phyloP scores from a whole-genome alignment of 1,140 invertebrate genomes.

The Trissolcus basalis region DNA sequence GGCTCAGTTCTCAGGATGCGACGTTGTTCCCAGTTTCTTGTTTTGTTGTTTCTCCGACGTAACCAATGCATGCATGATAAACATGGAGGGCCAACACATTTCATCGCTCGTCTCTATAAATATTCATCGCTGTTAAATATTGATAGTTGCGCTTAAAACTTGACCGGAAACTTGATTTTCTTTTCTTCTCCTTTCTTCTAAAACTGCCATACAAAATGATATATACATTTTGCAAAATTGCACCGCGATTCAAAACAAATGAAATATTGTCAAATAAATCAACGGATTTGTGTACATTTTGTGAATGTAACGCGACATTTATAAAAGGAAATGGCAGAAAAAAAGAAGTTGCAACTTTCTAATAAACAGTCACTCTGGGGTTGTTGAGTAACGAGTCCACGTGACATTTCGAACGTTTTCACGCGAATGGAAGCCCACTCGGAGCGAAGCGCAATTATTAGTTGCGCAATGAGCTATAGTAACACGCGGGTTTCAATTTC shows the following conservation, averaged over 20 bases:
- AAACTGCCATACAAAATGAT: too few species aligned
- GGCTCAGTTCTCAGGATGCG: conserved; percentile 56
- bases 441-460: conserved; percentile 37
- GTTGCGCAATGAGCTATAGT: conserved; percentile 15
- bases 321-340: conserved; percentile 10
- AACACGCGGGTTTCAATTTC: conserved; percentile 45
- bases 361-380: conserved; percentile 43
- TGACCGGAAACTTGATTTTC: too few species aligned
- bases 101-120: conserved; percentile 4
- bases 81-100: conserved; percentile 3
- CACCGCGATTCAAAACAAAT: too few species aligned
- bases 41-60: conserved; percentile 15
- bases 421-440: not conserved
- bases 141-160: not conserved
- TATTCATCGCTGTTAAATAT: not conserved
- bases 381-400: conserved; percentile 45
- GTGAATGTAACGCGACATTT: conserved; percentile 64
- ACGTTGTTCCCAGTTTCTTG: conserved; percentile 40
- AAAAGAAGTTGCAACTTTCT: conserved; percentile 55
- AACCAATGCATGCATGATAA: conserved; percentile 10
- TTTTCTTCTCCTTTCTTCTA: too few species aligned
- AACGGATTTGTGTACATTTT: conserved; percentile 9
- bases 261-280: too few species aligned
- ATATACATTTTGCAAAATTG: too few species aligned
- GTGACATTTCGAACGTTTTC: conserved; percentile 41